These are phyloP conservation scores for Sebastes miniatus DNA, from an alignment of 2,797 vertebrate genomes.

Conservation along the genomic window DNA sequence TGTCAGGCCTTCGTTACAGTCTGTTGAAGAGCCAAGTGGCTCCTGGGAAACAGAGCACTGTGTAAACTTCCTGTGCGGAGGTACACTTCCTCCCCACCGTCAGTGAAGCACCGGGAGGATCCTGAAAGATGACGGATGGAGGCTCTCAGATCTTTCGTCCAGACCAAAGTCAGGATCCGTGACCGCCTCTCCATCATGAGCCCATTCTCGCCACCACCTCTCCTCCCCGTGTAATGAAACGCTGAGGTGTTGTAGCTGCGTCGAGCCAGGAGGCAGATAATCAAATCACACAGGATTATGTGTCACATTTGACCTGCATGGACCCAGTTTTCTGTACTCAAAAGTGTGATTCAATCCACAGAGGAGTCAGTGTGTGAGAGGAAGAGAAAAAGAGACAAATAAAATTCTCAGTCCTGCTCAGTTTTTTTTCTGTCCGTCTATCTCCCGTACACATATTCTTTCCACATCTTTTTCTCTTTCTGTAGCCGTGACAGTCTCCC, in stretches of 20 bases:
- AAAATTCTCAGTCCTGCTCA: conserved; percentile 14
- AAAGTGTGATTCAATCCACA: conserved; percentile 21
- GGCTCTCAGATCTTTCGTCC: conserved; percentile 49
- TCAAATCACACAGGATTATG: conserved; percentile 65
- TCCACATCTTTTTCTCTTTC: conserved; percentile 35
- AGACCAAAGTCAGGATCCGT: conserved; percentile 49
- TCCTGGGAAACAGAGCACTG: conserved; percentile 50
- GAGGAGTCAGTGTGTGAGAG: conserved; percentile 7
- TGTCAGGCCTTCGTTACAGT: conserved; percentile 53
- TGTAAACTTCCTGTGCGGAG: conserved; percentile 62
- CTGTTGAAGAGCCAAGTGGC: conserved; percentile 49
- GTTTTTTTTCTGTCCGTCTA: conserved; percentile 1
- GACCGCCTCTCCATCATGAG: conserved; percentile 58
- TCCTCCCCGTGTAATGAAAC: conserved; percentile 48
- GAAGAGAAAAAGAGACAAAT: neutral
- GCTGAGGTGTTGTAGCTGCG: conserved; percentile 31
- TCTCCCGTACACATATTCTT: conserved; percentile 29
- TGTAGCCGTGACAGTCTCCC: conserved; percentile 45
- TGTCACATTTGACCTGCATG: conserved; percentile 58
- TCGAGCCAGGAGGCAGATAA: conserved; percentile 51
- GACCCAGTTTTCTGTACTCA: conserved; percentile 29
- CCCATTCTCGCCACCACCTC: conserved; percentile 28
- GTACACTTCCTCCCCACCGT: conserved; percentile 55
- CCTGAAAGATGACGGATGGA: conserved; percentile 60
- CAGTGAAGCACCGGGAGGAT: conserved; percentile 59